Evolutionary conservation across 2,888 invertebrate species (phyloP).

Genomic region (Hydriomena furcata): DNA sequence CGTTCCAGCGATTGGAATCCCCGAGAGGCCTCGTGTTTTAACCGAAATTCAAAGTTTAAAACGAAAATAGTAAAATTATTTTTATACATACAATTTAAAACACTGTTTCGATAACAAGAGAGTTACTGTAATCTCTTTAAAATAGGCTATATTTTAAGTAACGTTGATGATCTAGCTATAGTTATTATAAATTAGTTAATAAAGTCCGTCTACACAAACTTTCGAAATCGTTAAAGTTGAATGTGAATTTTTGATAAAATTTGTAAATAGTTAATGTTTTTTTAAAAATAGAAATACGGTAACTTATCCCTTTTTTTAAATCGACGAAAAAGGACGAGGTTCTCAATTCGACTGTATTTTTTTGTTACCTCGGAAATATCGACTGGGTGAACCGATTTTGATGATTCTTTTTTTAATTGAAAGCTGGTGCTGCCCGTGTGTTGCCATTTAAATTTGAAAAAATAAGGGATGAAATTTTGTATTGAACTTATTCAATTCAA

Average conservation of each 20-base stretch:
- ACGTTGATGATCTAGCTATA: constrained; percentile 13
- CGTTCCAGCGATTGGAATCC: constrained; percentile 24
- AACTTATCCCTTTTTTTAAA: no score
- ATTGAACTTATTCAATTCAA: no score
- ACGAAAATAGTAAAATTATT: constrained; percentile 27
- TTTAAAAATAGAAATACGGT: no score
- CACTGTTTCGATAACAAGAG: constrained; percentile 9
- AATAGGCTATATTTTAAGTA: constrained; percentile 2
- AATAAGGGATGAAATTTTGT: no score
- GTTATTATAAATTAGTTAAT: constrained; percentile 2
- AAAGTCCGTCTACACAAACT: constrained; percentile 23
- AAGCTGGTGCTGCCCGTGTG: no score
- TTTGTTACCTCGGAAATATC: no score
- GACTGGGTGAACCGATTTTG: no score
- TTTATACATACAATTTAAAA: constrained; percentile 26
- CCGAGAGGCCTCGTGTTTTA: constrained; percentile 22
- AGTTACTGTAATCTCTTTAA: constrained; percentile 9
- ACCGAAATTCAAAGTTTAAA: constrained; percentile 19
- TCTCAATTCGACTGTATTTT: no score
- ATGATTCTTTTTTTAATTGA: no score
- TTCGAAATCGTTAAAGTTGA: constrained; percentile 1
- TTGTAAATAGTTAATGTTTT: constrained; percentile 33
- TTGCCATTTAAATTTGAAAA: no score
- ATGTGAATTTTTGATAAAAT: constrained; percentile 20
- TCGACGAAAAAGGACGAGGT: no score